Conservation (phyloP, 2,797 vertebrate species). For the Rhinogobio ventralis region DNA sequence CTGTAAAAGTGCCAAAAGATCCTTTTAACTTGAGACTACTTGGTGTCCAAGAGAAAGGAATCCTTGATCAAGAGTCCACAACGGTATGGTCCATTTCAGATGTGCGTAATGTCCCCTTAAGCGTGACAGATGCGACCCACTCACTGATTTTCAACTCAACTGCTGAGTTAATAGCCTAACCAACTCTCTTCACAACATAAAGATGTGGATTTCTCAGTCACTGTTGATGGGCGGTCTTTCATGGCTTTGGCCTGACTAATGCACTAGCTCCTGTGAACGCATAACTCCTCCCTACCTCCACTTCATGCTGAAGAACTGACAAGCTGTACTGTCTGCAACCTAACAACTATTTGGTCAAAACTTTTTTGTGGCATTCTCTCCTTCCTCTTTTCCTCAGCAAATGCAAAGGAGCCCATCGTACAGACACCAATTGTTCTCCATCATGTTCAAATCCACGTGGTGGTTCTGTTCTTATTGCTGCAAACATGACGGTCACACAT, state of each 20-base stretch:
- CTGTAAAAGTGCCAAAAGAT: conserved; percentile 51
- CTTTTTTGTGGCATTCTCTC: background rate
- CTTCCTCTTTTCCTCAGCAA: background rate
- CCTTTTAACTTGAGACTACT: conserved; percentile 54
- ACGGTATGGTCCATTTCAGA: background rate
- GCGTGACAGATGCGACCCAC: background rate
- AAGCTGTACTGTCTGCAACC: background rate
- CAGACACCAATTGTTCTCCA: background rate
- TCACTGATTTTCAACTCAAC: background rate
- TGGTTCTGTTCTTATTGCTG: background rate
- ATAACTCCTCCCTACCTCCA: background rate
- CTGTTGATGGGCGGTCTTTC: background rate
- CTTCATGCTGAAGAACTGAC: background rate
- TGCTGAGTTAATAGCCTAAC: background rate
- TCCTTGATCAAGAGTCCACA: conserved; percentile 37
- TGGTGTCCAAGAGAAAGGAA: conserved; percentile 35
- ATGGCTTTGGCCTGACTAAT: background rate
- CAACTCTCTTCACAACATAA: background rate
- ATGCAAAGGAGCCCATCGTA: background rate
- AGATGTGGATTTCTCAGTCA: background rate
- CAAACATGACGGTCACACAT: background rate
- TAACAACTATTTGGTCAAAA: background rate
- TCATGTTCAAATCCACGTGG: background rate
- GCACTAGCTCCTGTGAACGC: background rate
- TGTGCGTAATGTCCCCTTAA: conserved; percentile 8